Evolutionary conservation across 2,113 vertebrate genomes (phyloP), one percentile per base, ranked within the genome.

Genomic region (Saimiri boliviensis): DNA sequence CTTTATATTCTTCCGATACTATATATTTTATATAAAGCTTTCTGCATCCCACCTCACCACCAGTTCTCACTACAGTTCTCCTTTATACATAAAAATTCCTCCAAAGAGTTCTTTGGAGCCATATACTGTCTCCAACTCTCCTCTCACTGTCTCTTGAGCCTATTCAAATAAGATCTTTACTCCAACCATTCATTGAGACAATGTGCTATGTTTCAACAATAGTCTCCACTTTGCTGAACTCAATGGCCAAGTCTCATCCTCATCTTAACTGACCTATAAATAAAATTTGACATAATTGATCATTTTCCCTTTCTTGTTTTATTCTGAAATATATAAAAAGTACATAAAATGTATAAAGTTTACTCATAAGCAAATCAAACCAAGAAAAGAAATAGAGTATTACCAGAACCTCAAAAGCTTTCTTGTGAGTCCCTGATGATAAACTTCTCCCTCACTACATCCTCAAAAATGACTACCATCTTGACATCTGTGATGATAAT

Each of bases 311-410:
- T 92, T 95, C 60, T 37, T 49, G 68, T 45, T 89, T 79, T 52
- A 95, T 82, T 91, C 20, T 85, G 74, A 97, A 86, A 66, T 58
- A 49, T 35, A 86, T 5, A 97, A 35, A 86, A 95, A 87, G n/a
- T 8, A 42, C 1, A 66, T 58, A 80, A 93, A 70, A 70, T 25
- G 81, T 27, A n/a, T 23, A 20, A 84, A 94, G 32, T 86, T 96
- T 56, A 54, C 70, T 35, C 79, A 54, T 6, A 93, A 86, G 27
- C 23, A 77, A 90, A 86, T n/a, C 19, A n/a, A 93, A 3, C 13
- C 35, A 81, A n/a, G 23, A 45, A 12, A 95, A 86, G 73, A 89
- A 60, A 82, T 14, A 32, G 27, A 70, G 6, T 42, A 42, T 60
- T 66, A 52, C 23, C 25, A 40, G 56, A 42, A 80, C 21, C 3